These are phyloP conservation scores for Drosophila trapezifrons DNA, from an alignment of 1,140 invertebrate species.

Conservation along the genomic window DNA sequence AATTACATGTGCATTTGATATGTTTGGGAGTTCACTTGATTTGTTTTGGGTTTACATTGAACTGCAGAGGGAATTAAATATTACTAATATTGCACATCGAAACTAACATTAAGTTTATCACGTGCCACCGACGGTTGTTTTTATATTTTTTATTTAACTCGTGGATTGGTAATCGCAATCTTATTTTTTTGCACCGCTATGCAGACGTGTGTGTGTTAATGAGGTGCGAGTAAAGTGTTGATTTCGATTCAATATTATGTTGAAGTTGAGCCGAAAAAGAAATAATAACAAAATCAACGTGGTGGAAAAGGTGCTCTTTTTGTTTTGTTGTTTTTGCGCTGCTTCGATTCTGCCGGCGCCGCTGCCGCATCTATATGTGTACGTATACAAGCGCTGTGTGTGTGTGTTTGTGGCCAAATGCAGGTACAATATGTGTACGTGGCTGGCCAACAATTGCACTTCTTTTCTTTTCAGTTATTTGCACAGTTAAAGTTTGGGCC, in stretches of 20 bases:
- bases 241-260: slow-evolving; percentile 35
- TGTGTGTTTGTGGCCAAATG: slow-evolving; percentile 17
- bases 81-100: slow-evolving; percentile 22
- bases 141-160: slow-evolving; percentile 4
- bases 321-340: slow-evolving; percentile 28
- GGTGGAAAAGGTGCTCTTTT: slow-evolving; percentile 37
- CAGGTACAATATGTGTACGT: slow-evolving; percentile 46
- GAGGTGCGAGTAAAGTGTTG: slow-evolving; percentile 35
- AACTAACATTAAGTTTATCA: slow-evolving; percentile 7
- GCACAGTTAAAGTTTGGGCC: slow-evolving; percentile 28
- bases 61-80: slow-evolving; percentile 30
- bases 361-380: slow-evolving; percentile 12
- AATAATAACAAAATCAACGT: slow-evolving; percentile 52
- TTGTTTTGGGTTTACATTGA: slow-evolving; percentile 25
- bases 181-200: slow-evolving; percentile 15
- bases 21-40: slow-evolving; percentile 37
- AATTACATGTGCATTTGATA: slow-evolving; percentile 22
- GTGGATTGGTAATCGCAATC: slow-evolving; percentile 36
- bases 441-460: slow-evolving; percentile 38
- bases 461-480: slow-evolving; percentile 35
- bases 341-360: slow-evolving; percentile 29
- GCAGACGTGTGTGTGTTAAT: slow-evolving; percentile 24
- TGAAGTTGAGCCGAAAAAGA: slow-evolving; percentile 36
- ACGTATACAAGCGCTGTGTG: not conserved
- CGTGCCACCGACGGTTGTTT: slow-evolving; percentile 21